These are phyloP conservation scores for Chauna torquata DNA, from an alignment of 2,113 vertebrate genomes.

Conservation along the genomic window DNA sequence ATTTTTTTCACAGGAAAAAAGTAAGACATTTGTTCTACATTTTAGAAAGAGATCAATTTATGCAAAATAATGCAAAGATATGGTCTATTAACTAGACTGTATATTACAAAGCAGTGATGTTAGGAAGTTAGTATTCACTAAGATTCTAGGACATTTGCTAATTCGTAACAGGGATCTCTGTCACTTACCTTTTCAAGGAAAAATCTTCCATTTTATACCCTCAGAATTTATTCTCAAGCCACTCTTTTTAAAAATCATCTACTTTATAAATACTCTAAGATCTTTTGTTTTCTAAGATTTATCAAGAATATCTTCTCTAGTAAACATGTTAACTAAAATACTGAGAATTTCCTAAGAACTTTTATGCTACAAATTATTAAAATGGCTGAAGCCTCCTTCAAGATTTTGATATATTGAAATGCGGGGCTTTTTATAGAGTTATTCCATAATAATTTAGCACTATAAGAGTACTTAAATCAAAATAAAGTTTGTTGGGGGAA, in stretches of 20 bases:
- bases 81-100: neutral
- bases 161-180: neutral
- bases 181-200: neutral
- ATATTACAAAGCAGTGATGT: neutral
- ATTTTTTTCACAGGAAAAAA: neutral
- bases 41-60: neutral
- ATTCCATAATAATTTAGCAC: neutral
- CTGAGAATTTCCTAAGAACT: neutral
- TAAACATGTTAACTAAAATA: neutral
- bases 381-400: neutral
- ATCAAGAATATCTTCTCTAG: neutral
- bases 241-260: neutral
- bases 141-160: neutral
- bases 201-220: neutral
- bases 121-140: neutral
- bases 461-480: neutral
- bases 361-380: neutral
- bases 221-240: neutral
- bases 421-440: neutral
- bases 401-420: neutral
- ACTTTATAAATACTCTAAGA: neutral
- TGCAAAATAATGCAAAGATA: neutral
- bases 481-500: neutral
- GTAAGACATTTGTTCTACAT: neutral
- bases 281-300: neutral